Evolutionary conservation across 2,113 vertebrate species (phyloP).

Genomic region (Hipposideros armiger): DNA sequence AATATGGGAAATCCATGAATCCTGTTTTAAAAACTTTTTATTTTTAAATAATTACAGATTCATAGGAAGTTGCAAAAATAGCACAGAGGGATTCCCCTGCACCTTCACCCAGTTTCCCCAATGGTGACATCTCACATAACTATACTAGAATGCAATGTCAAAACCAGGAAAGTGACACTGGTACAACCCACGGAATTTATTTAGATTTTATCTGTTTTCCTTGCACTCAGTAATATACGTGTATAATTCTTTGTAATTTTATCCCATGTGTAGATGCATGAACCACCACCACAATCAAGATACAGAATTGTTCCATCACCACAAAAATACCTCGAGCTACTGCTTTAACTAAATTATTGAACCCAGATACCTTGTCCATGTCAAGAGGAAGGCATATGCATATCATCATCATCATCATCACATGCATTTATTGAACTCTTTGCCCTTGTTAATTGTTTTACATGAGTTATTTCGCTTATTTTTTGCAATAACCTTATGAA

Average conservation of each 20-base stretch:
- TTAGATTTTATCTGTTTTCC: neutral
- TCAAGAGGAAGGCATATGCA: neutral
- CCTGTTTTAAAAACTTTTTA: neutral
- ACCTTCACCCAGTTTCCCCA: neutral
- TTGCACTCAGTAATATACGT: neutral
- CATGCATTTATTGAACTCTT: neutral
- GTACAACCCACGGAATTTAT: neutral
- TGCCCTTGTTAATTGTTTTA: neutral
- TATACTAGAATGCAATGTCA: neutral
- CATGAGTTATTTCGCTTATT: neutral
- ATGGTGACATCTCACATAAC: neutral
- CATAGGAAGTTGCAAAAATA: neutral
- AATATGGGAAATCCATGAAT: constrained; percentile 21
- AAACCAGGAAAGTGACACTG: neutral
- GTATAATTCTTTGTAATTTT: neutral
- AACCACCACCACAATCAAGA: neutral
- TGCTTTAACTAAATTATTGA: neutral
- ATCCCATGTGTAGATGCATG: neutral
- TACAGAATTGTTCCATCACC: neutral
- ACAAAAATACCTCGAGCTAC: neutral
- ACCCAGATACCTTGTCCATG: neutral
- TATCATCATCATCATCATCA: neutral
- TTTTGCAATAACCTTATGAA: neutral
- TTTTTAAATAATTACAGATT: constrained; percentile 31
- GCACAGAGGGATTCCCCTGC: neutral